Conservation (phyloP, 2,888 invertebrate genomes). For the Agonum fuliginosum region DNA sequence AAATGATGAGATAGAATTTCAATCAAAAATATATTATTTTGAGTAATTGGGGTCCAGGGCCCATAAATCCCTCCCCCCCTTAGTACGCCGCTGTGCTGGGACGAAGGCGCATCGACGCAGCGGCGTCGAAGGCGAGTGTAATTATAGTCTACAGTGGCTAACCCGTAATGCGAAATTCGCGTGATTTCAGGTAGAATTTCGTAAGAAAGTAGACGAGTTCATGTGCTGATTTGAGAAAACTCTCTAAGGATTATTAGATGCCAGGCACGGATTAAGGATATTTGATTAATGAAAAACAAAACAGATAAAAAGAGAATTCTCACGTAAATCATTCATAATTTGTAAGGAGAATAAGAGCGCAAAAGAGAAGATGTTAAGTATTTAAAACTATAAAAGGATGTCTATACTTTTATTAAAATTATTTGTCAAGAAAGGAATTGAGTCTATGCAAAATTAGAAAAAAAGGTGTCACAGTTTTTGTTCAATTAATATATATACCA, state of each 20-base stretch:
- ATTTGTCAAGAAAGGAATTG: too few species aligned
- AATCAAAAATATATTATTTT: too few species aligned
- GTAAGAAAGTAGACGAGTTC: conserved; percentile 37
- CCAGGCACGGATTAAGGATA: conserved; percentile 2
- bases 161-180: conserved; percentile 48
- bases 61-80: too few species aligned
- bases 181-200: conserved; percentile 14
- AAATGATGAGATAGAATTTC: too few species aligned
- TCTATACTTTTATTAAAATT: too few species aligned
- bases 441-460: too few species aligned
- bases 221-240: conserved; percentile 37
- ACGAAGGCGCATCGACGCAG: conserved; percentile 19
- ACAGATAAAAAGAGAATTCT: not conserved
- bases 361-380: not conserved
- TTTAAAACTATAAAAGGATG: not conserved
- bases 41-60: too few species aligned
- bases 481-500: not conserved
- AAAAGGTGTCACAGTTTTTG: not conserved
- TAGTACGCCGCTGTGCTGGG: not conserved
- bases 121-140: not conserved
- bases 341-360: not conserved
- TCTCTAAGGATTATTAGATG: conserved; percentile 25
- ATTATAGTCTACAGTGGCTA: conserved; percentile 44
- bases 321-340: conserved; percentile 5
- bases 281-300: conserved; percentile 24